These are phyloP conservation scores for Vollenhovia emeryi DNA, from an alignment of 1,140 invertebrate genomes.

Conservation along the genomic window DNA sequence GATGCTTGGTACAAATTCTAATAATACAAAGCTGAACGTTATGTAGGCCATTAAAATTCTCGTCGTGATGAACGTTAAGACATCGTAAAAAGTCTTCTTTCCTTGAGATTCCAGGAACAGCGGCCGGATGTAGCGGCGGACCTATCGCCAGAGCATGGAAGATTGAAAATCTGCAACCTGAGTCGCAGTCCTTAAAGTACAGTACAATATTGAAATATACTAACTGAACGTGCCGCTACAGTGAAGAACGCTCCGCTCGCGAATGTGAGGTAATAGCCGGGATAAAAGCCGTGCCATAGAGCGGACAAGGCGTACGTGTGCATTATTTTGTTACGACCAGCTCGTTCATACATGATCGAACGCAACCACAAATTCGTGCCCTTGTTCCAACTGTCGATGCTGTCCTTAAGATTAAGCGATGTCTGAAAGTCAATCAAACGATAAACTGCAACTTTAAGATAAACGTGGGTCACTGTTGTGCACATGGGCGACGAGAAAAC, in stretches of 20 bases:
- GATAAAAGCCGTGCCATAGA: constrained; percentile 99
- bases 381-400: constrained; percentile 96
- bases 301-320: constrained; percentile 96
- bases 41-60: constrained; percentile 93
- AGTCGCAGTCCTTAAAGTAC: background rate
- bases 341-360: constrained; percentile 94
- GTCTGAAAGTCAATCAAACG: constrained; percentile 85
- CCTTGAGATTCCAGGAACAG: constrained; percentile 89
- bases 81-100: constrained; percentile 91
- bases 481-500: background rate
- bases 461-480: background rate
- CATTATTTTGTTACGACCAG: constrained; percentile 87
- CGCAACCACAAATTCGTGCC: constrained; percentile 96
- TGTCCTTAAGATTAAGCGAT: constrained; percentile 91
- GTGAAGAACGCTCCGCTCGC: constrained; percentile 95
- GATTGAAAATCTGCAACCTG: background rate
- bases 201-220: constrained; percentile 62
- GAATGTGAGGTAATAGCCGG: constrained; percentile 99
- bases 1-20: constrained; percentile 91
- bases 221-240: constrained; percentile 91
- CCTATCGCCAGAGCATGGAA: constrained; percentile 80
- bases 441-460: background rate
- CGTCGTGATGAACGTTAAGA: constrained; percentile 91
- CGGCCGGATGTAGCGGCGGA: constrained; percentile 90
- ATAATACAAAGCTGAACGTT: constrained; percentile 95